Percentiles rank a stretch among this genome's conserved stretches.
These are phyloP conservation scores for Mesorhabditis belari DNA, from an alignment of 2,888 invertebrate genomes.

Conservation along the genomic window DNA sequence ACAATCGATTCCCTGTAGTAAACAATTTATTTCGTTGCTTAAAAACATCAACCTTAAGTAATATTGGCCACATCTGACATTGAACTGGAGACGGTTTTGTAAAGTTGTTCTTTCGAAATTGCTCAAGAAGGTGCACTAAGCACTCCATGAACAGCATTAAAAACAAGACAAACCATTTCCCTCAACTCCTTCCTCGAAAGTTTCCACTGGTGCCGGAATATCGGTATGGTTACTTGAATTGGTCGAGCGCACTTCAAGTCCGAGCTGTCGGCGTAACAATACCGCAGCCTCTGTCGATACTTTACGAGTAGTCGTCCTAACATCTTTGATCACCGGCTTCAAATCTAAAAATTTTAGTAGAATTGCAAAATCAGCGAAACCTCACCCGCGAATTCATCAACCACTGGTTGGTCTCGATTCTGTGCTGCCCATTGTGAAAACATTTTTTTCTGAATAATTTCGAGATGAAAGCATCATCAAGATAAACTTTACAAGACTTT, in stretches of 20 bases:
- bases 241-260: constrained; percentile 21
- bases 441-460: too few relatives aligned
- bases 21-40: neutral
- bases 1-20: constrained; percentile 64
- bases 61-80: constrained; percentile 83
- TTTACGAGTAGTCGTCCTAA: too few relatives aligned
- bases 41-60: neutral
- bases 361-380: too few relatives aligned
- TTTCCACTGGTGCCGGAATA: constrained; percentile 19
- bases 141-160: constrained; percentile 6
- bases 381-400: too few relatives aligned
- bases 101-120: constrained; percentile 76
- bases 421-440: too few relatives aligned
- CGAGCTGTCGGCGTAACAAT: too few relatives aligned
- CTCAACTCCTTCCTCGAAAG: constrained; percentile 27
- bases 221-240: constrained; percentile 12
- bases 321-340: too few relatives aligned
- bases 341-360: too few relatives aligned
- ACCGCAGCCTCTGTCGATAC: too few relatives aligned
- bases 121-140: constrained; percentile 70
- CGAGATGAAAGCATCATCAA: too few relatives aligned
- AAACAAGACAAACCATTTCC: constrained; percentile 18
- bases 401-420: too few relatives aligned
- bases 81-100: constrained; percentile 76
- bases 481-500: too few relatives aligned